phyloP scores from a whole-genome alignment of 2,888 invertebrate species.

The Stenichneumon culpator region DNA sequence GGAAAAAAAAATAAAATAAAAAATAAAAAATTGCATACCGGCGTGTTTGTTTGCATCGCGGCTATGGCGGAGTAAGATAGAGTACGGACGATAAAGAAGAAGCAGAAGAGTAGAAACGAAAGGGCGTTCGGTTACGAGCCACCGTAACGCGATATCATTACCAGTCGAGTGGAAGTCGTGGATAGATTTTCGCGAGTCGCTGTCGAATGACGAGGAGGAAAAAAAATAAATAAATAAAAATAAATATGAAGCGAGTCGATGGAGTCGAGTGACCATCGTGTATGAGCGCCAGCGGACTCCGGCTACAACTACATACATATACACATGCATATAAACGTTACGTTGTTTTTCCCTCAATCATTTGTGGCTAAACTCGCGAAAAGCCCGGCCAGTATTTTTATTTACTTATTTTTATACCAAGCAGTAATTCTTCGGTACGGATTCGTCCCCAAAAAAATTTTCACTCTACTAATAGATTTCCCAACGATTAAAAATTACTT shows the following conservation, averaged over 20 bases:
- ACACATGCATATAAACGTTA: background rate
- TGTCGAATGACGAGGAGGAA: constrained; percentile 29
- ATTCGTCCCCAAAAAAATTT: no score
- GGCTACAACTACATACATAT: background rate
- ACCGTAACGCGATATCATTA: constrained; percentile 63
- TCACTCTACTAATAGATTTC: no score
- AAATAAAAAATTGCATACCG: constrained; percentile 56
- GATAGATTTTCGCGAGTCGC: constrained; percentile 54
- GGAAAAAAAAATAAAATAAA: background rate
- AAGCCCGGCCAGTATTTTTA: background rate
- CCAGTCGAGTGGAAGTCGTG: constrained; percentile 63
- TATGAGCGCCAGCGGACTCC: constrained; percentile 27
- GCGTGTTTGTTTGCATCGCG: constrained; percentile 30
- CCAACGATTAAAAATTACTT: background rate
- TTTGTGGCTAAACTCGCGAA: constrained; percentile 42
- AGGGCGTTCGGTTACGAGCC: constrained; percentile 48
- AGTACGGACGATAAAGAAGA: constrained; percentile 13
- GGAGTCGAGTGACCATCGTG: constrained; percentile 44
- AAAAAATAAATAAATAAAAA: background rate
- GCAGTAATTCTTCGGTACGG: no score
- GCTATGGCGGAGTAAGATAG: constrained; percentile 16
- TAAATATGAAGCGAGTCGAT: constrained; percentile 10
- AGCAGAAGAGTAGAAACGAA: constrained; percentile 37
- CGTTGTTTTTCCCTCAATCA: background rate
- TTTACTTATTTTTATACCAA: no score